phyloP scores from a whole-genome alignment of 1,140 invertebrate genomes.

The Bombus balteatus region DNA sequence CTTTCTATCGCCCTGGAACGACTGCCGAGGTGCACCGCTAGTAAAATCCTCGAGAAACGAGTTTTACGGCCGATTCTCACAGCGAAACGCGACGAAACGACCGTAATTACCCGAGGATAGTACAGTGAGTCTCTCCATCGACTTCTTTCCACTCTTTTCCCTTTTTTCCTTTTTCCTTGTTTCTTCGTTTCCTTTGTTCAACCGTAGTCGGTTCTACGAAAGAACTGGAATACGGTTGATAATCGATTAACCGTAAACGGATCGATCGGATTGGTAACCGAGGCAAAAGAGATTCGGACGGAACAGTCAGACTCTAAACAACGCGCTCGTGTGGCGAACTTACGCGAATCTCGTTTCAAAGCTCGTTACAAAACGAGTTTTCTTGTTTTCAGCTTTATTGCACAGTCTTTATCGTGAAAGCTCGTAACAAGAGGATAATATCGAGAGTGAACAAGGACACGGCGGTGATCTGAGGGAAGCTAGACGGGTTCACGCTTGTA shows the following conservation, averaged over 20 bases:
- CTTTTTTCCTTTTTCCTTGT: neutral
- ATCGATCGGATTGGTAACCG: neutral
- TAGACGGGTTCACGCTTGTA: conserved; percentile 5
- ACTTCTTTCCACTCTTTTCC: too few relatives aligned
- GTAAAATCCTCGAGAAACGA: conserved; percentile 64
- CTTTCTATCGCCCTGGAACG: conserved; percentile 63
- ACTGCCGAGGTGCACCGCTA: conserved; percentile 45
- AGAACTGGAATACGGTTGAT: neutral
- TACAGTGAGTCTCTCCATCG: conserved; percentile 31
- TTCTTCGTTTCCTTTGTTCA: neutral
- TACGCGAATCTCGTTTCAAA: neutral
- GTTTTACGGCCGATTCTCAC: conserved; percentile 64
- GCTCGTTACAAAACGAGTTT: neutral
- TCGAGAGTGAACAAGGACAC: neutral
- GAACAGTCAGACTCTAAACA: neutral
- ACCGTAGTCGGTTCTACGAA: neutral
- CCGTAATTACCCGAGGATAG: conserved; percentile 62
- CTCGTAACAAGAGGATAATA: conserved; percentile 1
- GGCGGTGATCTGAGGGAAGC: neutral
- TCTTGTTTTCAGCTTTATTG: conserved; percentile 7
- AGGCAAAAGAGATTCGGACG: too few relatives aligned
- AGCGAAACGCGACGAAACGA: conserved; percentile 65
- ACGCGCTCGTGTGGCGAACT: neutral
- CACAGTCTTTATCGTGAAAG: neutral
- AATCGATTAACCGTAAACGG: conserved; percentile 1